A percentile compares a stretch with the other conserved stretches of the same genome.
Evolutionary conservation across 2,888 invertebrate genomes (phyloP).

Genomic region (Erebia palarica): DNA sequence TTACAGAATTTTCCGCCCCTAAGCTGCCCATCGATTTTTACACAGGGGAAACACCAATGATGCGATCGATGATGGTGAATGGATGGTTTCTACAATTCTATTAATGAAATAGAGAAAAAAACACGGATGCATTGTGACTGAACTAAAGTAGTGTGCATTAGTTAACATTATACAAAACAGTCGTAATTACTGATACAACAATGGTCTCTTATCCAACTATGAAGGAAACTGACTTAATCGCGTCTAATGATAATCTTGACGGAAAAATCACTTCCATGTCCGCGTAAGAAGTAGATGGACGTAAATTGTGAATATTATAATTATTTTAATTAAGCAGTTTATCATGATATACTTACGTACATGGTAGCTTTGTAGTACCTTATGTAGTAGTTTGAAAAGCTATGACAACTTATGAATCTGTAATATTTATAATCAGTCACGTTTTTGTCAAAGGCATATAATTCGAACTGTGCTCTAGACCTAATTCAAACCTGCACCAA

Average conservation of each 20-base stretch:
- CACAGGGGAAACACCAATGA: not conserved
- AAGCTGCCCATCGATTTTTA: not conserved
- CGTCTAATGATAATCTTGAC: slow-evolving; percentile 56
- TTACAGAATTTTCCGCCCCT: not conserved
- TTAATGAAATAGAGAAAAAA: slow-evolving; percentile 2
- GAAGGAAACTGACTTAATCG: slow-evolving; percentile 55
- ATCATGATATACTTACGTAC: not conserved
- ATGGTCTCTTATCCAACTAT: slow-evolving; percentile 57
- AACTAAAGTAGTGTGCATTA: slow-evolving; percentile 16
- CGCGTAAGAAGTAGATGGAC: slow-evolving; percentile 31
- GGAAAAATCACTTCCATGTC: slow-evolving; percentile 51
- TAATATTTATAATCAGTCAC: too few species aligned
- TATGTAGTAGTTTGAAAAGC: too few species aligned
- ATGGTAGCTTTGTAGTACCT: too few species aligned
- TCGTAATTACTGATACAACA: slow-evolving; percentile 44
- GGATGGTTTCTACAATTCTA: not conserved
- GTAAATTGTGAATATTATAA: slow-evolving; percentile 26
- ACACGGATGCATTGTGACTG: slow-evolving; percentile 23
- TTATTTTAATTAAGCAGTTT: slow-evolving; percentile 20
- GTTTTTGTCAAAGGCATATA: too few species aligned
- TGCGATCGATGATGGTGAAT: not conserved
- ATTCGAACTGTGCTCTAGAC: too few species aligned
- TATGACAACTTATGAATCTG: too few species aligned
- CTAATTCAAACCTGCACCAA: too few species aligned
- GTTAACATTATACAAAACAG: slow-evolving; percentile 45